Base-by-base conservation (phyloP, 2,797 vertebrate species). In the Xenentodon cancila region DNA sequence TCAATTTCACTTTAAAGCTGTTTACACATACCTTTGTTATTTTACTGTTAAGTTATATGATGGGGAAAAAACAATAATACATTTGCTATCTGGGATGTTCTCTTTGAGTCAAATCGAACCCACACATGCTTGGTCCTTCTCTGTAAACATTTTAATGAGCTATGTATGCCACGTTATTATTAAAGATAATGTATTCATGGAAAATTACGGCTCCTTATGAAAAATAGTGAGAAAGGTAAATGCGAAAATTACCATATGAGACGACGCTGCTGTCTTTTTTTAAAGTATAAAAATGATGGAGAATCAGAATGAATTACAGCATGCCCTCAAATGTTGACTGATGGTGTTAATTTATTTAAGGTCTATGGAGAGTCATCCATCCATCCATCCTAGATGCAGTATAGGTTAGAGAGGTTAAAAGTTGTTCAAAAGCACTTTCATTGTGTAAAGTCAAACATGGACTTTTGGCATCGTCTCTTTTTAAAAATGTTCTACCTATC, bases 1-100 rank as follows among this genome's bases (percentile, higher is more conserved):
- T 80, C 71, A 72, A 62, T 73, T 79, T 66, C 53, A 68, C 73
- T 80, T 77, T 67, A 70, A 78, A 83, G 61, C 66, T 58, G 77
- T 85, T 64, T 77, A 83, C 84, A 68, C 55, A 68, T 65, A 25
- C 55, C 70, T 75, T 68, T 73, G 50, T 71, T 53, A 49, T 60
- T 75, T 68, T 71, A 30, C 58, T 76, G 61, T 78, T 51, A 65
- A 81, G 54, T 79, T 60, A 64, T 64, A 62, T 54, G 40, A 64
- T 1, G 5, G 25, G 25, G 12, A 49, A 37, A 52, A 21, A 16
- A 54, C 30, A 55, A 17, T 37, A 48, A 21, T 19, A 11, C n/a
- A 12, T 7, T 21, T 30, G 30, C 58, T 27, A 21, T 57, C 50
- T 49, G 19, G 4, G 25, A 9, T 54, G n/a, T 53, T 71, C n/a